Evolutionary conservation across 2,888 invertebrate species (phyloP), one percentile per base, ranked within the genome.

Genomic region (Cephus pygmeus): DNA sequence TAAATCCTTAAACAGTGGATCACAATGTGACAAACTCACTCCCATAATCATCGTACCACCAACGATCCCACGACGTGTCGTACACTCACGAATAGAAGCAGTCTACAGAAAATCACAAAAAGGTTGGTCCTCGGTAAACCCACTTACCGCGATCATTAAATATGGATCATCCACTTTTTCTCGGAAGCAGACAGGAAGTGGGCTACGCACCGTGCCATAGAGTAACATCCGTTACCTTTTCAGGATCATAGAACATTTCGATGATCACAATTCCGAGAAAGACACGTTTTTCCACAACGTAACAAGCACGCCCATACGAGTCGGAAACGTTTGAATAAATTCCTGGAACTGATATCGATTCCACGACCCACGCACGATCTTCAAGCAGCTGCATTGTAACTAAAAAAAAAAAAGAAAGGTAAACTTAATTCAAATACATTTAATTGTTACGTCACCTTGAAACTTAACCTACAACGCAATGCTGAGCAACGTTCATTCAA

Each of bases 51-150:
- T 75, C 76, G 73, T 69, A 15, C 69, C 77, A 73, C 34, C 75
- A 36, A 73, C 73, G 73, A 36, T 34, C 56, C 69, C 75, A 56
- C 73, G 69, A 74, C 74, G 69, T 78, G 74, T 78, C 78, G 74
- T 76, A 76, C 40, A 35, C 76, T 68, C 34, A 71, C 56, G 40
- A 73, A 74, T 69, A 77, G 71, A 76, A 79, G 75, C 71, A 79
- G 74, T 69, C 74, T 31, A 36, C 31, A 69, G 74, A 56, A 69
- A 78, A 30, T 34, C 69, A 69, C 34, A 36, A 69, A 36, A 36
- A 33, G 34, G 76, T 31, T 36, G 36, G 69, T 36, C 35, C 77
- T 31, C 35, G 75, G 77, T 73, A 77, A 75, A 56, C 56, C 56
- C 56, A 56, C 56, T 56, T 56, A 56, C 56, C 56, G 23, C 56